phyloP scores from a whole-genome alignment of 2,797 vertebrate genomes.

The Hyperoplus immaculatus region DNA sequence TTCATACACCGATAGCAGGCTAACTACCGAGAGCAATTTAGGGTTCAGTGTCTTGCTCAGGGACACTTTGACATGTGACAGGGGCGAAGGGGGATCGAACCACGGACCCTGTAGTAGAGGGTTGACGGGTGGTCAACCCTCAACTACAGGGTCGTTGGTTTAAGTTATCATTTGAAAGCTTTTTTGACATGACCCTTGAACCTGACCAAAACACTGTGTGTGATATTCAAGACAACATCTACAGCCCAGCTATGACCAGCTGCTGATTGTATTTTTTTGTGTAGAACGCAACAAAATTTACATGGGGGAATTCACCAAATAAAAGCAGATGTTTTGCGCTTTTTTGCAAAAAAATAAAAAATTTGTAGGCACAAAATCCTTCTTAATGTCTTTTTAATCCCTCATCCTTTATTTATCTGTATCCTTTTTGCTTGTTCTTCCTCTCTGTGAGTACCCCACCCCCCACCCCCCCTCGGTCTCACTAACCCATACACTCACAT shows the following conservation, averaged over 20 bases:
- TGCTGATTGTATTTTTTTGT: background rate
- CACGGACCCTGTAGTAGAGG: too few relatives aligned
- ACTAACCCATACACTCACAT: conserved; percentile 7
- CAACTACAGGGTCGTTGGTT: too few relatives aligned
- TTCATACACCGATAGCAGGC: too few relatives aligned
- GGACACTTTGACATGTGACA: too few relatives aligned
- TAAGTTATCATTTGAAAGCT: background rate
- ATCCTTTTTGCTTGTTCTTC: conserved; percentile 10
- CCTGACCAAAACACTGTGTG: background rate
- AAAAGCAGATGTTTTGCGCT: conserved; percentile 28
- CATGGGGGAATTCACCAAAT: conserved; percentile 8
- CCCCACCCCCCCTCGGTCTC: conserved; percentile 9
- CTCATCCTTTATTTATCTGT: background rate
- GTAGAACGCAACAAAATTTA: background rate
- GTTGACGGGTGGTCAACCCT: too few relatives aligned
- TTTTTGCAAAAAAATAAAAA: background rate
- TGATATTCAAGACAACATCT: background rate
- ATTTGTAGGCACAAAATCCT: conserved; percentile 19
- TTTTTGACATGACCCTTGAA: background rate
- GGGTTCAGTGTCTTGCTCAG: too few relatives aligned
- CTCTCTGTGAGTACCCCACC: conserved; percentile 17
- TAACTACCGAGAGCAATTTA: too few relatives aligned
- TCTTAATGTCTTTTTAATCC: conserved; percentile 7
- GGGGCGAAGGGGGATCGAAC: too few relatives aligned
- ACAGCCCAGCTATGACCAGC: background rate